Evolutionary conservation across 30 jellyfish, hydroid and myxozoan species (phyloP), one percentile per base, ranked within the genome.

Genomic region (Cassiopea xamachana): DNA sequence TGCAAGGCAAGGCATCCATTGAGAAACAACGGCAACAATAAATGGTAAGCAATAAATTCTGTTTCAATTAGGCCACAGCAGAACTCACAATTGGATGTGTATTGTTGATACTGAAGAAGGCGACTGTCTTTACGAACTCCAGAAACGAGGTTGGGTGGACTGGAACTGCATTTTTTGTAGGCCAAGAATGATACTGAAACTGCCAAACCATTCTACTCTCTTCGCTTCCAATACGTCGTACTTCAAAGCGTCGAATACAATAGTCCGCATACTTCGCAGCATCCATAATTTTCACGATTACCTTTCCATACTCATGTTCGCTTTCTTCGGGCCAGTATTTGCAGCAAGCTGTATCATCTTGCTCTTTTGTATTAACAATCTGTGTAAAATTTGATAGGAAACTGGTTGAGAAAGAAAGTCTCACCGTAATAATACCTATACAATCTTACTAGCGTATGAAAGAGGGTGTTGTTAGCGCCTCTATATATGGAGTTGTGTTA

Each of bases 121-220:
- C 80, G 48, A 88, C 95, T 7, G 43, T 81, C 80, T 88, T 82
- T 18, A 90, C 92, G 60, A 94, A 94, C 1, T 94, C 95, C 84
- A 94, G 59, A 74, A 94, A 94, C 67, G 96, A 75, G 74, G 94
- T 76, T 16, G 97, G 88, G 55, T 84, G 82, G 14, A 79, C 75
- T 4, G 98, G 98, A 5, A 87, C 88, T 0, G 72, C 27, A 67
- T 79, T 89, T 3, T 72, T 81, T 50, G 96, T 39, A 2, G 98
- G 98, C 98, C 98, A 94, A 12, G 97, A 10, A 39, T 86, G 76
- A 68, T 74, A 94, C 58, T 89, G 95, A 61, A 87, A 94, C 59
- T 89, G 98, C 69, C 81, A 39, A 16, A 94, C 80, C 60, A 86
- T 3, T 51, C 96, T 74, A 2, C 51, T 58, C 48, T 72, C 96